Percentiles rank a stretch among this genome's conserved stretches.
Evolutionary conservation across 2,888 invertebrate species (phyloP).

Genomic region (Platerodrilus igneus): DNA sequence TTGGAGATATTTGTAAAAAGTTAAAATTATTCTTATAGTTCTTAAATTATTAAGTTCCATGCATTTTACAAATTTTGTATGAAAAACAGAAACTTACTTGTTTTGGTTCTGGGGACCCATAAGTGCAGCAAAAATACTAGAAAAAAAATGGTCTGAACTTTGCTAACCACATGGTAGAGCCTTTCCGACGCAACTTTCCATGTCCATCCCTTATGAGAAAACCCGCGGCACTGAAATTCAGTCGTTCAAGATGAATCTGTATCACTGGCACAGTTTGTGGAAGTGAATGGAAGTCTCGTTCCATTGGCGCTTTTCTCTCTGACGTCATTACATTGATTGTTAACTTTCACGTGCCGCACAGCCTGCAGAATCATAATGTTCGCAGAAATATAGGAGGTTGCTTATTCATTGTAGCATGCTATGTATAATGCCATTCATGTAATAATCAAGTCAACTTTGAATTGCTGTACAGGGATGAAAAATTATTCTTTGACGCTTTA

Average conservation of each 20-base stretch:
- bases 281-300: slow-evolving; percentile 62
- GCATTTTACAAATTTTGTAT: no score
- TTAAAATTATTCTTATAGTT: no score
- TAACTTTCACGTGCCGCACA: slow-evolving; percentile 52
- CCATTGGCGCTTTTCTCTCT: slow-evolving; percentile 58
- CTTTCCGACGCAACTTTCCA: slow-evolving; percentile 21
- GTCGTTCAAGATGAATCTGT: slow-evolving; percentile 43
- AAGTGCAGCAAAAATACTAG: no score
- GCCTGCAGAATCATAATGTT: slow-evolving; percentile 40
- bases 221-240: slow-evolving; percentile 37
- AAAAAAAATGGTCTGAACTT: no score
- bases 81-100: no score
- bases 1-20: no score
- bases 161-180: slow-evolving; percentile 26
- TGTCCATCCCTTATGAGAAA: slow-evolving; percentile 31
- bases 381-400: slow-evolving; percentile 33
- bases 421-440: no score
- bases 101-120: no score
- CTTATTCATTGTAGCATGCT: slow-evolving; percentile 24
- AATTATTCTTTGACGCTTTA: no score
- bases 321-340: slow-evolving; percentile 75
- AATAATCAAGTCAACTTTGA: no score
- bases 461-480: no score
- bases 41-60: no score
- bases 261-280: slow-evolving; percentile 41